Evolutionary conservation across 2,113 vertebrate genomes (phyloP), one percentile per base, ranked within the genome.

Genomic region (Clupea harengus): DNA sequence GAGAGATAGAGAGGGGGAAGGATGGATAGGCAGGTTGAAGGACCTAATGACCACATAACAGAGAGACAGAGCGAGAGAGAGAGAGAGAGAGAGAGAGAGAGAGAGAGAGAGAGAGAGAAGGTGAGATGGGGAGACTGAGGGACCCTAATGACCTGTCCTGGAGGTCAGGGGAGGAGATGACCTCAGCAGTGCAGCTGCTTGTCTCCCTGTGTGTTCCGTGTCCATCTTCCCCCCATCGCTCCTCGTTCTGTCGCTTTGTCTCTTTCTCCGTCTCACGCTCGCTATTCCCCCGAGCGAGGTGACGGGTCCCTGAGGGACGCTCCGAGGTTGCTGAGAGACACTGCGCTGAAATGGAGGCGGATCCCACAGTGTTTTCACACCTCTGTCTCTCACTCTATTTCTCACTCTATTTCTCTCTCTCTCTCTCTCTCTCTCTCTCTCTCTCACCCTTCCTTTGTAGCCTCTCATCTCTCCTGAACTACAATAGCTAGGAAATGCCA

Each of bases 121-220:
- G 72, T 39, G 72, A 25, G 64, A 28, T 11, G 64, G 11, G 72
- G 13, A 32, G 4, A 78, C 0, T 78, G 28, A 44, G 10, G 28
- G n/a, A 32, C 4, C 32, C 28, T 39, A 39, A 78, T 78, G 72
- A 32, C 72, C 72, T 78, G 72, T 78, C 72, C 72, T 78, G 25
- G 72, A 78, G 72, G 72, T 78, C 72, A 39, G 72, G 72, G 64
- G 72, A 78, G 72, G 72, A 3, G 72, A 39, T 32, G 72, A 78
- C 72, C 72, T 32, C 10, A 78, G 72, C n/a, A 78, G 10, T 78
- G 72, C 72, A 78, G 72, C 72, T 78, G 72, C 72, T 78, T 11
- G 10, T 78, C 72, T 15, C 72, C 17, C 72, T 39, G 32, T 78
- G 72, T 17, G 32, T 17, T 78, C 72, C 28, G 2, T 78, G 72